A percentile compares a stretch with the other conserved stretches of the same genome.
phyloP scores from a whole-genome alignment of 2,888 invertebrate genomes.

The Phania funesta region DNA sequence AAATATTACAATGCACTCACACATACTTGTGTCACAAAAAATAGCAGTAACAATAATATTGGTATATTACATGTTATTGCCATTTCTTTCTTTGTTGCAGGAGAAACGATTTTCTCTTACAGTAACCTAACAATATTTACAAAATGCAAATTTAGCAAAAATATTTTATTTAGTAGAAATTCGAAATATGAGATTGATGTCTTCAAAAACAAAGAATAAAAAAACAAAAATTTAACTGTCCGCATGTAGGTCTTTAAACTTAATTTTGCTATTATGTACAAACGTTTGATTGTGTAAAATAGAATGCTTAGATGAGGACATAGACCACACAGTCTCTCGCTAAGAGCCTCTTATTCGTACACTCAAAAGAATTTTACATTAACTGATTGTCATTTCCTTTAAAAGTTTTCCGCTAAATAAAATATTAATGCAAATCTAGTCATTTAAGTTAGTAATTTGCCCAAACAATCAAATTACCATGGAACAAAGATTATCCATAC shows the following conservation, averaged over 20 bases:
- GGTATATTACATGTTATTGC: constrained; percentile 31
- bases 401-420: too few species aligned
- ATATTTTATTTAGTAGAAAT: constrained; percentile 10
- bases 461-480: too few species aligned
- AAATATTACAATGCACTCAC: too few species aligned
- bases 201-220: too few species aligned
- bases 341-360: constrained; percentile 59
- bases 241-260: constrained; percentile 53
- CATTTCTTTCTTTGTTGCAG: constrained; percentile 38
- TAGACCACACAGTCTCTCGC: constrained; percentile 66
- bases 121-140: constrained; percentile 69
- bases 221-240: constrained; percentile 41
- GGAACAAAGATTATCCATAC: too few species aligned
- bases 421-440: too few species aligned
- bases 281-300: constrained; percentile 34
- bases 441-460: too few species aligned
- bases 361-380: too few species aligned
- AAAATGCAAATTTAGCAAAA: constrained; percentile 76
- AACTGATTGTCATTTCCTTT: too few species aligned
- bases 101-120: constrained; percentile 40
- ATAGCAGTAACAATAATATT: constrained; percentile 14
- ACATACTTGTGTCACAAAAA: neutral
- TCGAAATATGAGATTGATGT: constrained; percentile 55
- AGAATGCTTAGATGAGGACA: constrained; percentile 64
- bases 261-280: too few species aligned